Base-by-base conservation (phyloP, 2,797 vertebrate genomes). In the Linurgus olivaceus region DNA sequence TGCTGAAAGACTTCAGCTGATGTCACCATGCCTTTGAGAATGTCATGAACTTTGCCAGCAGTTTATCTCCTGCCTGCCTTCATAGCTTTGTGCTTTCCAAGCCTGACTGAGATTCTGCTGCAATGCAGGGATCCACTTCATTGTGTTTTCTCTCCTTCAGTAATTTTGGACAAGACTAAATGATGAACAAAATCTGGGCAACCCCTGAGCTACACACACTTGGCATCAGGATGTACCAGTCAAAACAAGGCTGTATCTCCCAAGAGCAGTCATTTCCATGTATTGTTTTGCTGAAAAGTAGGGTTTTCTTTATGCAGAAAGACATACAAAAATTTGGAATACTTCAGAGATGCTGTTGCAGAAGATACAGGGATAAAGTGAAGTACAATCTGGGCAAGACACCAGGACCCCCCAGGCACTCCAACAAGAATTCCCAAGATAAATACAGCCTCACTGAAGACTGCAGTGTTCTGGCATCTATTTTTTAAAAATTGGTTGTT, bases 231-330 rank as follows among this genome's bases (percentile, higher is more conserved):
- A 86, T 13, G 47, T 79, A 91, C 86, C 38, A 65, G 52, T 40
- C 45, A 86, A 94, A 82, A 80, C 50, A 82, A 57, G 80, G 70
- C 82, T 50, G n/a, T 8, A 17, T 24, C 33, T 76, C 29, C 1
- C 47, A 68, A 51, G 38, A 88, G 11, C 35, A 65, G 57, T 59
- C 76, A 47, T 58, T 71, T 85, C 33, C 66, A 90, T 42, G 15
- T 35, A 80, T 12, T 75, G 68, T 47, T 91, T 93, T 88, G 63
- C 65, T 86, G 40, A 85, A 94, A 96, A 82, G 24, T 18, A 75
- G 58, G 55, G 68, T 96, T 91, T 95, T 93, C 84, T 88, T 94
- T 89, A 84, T 54, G 40, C 85, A 66, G 33, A 82, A 86, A 91
- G 74, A 73, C 50, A 66, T 79, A 76, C 14, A 83, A 48, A 92